phyloP scores from a whole-genome alignment of 2,113 vertebrate genomes.

The Microcebus griseorufus region DNA sequence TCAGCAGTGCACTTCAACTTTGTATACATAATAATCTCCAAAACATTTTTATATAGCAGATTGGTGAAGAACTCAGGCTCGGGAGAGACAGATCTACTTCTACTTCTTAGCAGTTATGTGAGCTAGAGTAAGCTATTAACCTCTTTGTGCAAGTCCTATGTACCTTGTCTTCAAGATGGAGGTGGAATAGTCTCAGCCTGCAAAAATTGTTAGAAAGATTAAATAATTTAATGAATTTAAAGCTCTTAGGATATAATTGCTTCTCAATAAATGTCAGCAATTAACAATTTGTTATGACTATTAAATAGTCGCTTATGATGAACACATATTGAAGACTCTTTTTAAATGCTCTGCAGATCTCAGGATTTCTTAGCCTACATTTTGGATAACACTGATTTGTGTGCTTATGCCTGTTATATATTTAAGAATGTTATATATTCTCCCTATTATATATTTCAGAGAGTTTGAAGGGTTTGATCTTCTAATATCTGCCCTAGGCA shows the following conservation, averaged over 20 bases:
- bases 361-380: neutral
- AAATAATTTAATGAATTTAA: neutral
- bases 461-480: neutral
- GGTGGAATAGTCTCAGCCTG: neutral
- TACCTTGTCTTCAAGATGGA: neutral
- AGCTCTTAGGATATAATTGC: neutral
- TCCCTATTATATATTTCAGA: neutral
- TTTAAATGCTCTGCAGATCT: neutral
- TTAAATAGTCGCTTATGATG: neutral
- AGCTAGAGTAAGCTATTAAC: neutral
- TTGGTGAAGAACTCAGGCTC: neutral
- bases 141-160: neutral
- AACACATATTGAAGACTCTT: neutral
- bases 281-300: neutral
- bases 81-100: neutral
- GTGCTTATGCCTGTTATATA: neutral
- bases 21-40: neutral
- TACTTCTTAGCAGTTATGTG: neutral
- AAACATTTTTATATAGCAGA: rapidly evolving
- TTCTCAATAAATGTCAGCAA: neutral
- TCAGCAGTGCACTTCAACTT: neutral
- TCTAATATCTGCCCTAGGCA: neutral
- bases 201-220: neutral
- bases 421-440: neutral
- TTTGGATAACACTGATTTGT: neutral